These are phyloP conservation scores for Orycteropus afer DNA, from an alignment of 2,113 vertebrate species.

Conservation along the genomic window DNA sequence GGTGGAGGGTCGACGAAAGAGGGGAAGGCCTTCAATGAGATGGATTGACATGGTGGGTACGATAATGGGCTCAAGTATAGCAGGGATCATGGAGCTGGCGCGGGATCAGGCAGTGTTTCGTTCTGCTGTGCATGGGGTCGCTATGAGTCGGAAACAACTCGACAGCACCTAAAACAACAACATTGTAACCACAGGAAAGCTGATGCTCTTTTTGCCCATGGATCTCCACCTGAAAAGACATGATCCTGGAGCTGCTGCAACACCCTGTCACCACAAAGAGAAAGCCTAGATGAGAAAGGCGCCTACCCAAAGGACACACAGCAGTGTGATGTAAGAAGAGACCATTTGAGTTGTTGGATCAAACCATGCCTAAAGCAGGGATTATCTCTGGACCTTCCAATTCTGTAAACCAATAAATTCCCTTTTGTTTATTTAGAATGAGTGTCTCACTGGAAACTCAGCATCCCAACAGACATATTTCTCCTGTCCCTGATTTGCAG, in stretches of 20 bases:
- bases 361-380: neutral
- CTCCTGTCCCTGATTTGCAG: neutral
- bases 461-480: neutral
- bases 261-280: neutral
- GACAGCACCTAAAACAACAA: no score
- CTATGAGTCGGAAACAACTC: no score
- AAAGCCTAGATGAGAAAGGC: neutral
- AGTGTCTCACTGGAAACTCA: neutral
- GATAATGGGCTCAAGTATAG: no score
- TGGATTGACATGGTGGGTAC: no score
- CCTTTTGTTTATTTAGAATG: neutral
- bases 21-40: no score
- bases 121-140: no score
- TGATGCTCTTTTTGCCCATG: neutral
- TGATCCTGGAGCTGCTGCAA: neutral
- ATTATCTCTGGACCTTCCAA: neutral
- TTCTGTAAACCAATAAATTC: neutral
- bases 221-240: neutral
- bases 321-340: neutral
- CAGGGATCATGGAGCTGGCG: no score
- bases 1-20: no score
- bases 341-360: neutral
- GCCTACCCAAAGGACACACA: neutral
- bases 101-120: no score
- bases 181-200: neutral